phyloP scores from a whole-genome alignment of 2,797 vertebrate genomes.

The Arctocebus calabarensis region DNA sequence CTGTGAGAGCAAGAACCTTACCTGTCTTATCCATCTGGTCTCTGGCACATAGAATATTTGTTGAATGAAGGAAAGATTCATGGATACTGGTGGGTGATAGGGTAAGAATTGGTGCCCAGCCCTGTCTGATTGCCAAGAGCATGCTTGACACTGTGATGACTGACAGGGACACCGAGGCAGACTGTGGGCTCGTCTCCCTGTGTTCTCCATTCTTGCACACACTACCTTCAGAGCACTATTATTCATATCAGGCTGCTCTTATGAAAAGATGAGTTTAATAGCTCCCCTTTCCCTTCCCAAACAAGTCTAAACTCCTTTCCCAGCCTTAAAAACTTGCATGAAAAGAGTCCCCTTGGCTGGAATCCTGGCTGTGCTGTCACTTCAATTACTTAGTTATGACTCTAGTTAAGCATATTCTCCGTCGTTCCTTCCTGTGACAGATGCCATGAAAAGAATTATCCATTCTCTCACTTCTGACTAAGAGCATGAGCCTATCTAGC shows the following conservation, averaged over 20 bases:
- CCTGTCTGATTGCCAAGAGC: not conserved
- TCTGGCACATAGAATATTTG: not conserved
- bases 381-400: not conserved
- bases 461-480: not conserved
- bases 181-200: not conserved
- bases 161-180: not conserved
- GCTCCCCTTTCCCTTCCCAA: not conserved
- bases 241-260: not conserved
- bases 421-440: not conserved
- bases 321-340: not conserved
- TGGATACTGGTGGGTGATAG: not conserved
- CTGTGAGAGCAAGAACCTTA: not conserved
- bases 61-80: not conserved
- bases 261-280: not conserved
- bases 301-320: not conserved
- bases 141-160: not conserved
- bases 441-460: not conserved
- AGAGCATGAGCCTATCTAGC: not conserved
- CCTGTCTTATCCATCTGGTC: not conserved
- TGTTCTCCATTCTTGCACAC: not conserved
- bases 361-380: not conserved
- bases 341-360: slow-evolving; percentile 16
- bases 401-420: not conserved
- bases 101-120: not conserved
- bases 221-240: not conserved